Conservation (phyloP, 2,797 vertebrate species). For the Spheniscus humboldti region DNA sequence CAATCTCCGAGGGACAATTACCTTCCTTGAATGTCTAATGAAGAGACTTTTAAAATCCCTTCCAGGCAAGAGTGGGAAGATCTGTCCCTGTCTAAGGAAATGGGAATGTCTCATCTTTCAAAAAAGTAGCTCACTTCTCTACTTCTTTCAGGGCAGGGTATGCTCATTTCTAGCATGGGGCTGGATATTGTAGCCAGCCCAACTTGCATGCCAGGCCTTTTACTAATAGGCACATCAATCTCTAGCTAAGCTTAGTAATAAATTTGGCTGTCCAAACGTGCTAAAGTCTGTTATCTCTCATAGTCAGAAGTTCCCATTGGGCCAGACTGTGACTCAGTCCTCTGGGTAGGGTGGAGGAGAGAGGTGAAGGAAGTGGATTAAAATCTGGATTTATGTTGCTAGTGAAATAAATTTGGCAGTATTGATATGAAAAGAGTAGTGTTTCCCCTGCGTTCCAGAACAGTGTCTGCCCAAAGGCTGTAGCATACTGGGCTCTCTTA, state of each 20-base stretch:
- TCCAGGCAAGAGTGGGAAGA: not conserved
- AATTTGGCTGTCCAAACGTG: slow-evolving; percentile 6
- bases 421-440: not conserved
- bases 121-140: not conserved
- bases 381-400: slow-evolving; percentile 31
- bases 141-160: not conserved
- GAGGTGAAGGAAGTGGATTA: slow-evolving; percentile 53
- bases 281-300: slow-evolving; percentile 44
- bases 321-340: slow-evolving; percentile 43
- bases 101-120: not conserved
- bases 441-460: slow-evolving; percentile 7
- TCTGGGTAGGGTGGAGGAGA: slow-evolving; percentile 44
- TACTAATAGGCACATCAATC: slow-evolving; percentile 11
- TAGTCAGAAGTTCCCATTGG: slow-evolving; percentile 28
- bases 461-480: not conserved
- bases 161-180: not conserved
- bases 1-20: not conserved
- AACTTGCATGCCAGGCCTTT: slow-evolving; percentile 11
- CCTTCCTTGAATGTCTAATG: not conserved
- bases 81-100: not conserved
- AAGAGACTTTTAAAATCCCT: not conserved
- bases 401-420: slow-evolving; percentile 30
- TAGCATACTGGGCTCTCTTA: not conserved
- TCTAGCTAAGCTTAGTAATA: slow-evolving; percentile 8
- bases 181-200: not conserved